Conservation (phyloP, 2,797 vertebrate species). For the Amblyraja radiata region DNA sequence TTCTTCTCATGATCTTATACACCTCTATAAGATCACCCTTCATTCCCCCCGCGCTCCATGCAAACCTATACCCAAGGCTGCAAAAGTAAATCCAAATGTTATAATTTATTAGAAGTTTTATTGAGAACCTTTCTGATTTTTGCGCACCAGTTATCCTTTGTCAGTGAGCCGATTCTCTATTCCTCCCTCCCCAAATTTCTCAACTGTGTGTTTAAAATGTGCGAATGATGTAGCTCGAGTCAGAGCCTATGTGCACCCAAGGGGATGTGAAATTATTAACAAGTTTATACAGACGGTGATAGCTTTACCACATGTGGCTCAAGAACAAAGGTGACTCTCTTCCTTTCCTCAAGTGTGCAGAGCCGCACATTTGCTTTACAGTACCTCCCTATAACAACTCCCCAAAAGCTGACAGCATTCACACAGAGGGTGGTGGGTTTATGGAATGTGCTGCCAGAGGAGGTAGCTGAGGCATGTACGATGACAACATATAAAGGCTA, state of each 20-base stretch:
- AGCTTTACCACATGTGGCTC: background rate
- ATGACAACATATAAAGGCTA: no score
- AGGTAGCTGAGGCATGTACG: no score
- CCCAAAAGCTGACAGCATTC: background rate
- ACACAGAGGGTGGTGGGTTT: no score
- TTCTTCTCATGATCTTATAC: no score
- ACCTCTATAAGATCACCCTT: no score
- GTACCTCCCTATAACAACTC: background rate
- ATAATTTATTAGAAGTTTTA: background rate
- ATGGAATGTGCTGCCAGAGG: no score
- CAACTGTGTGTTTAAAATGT: background rate
- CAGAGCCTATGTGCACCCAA: background rate
- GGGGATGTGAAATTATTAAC: background rate
- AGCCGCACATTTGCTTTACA: background rate
- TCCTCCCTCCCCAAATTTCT: background rate
- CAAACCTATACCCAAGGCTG: background rate
- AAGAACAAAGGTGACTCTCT: background rate
- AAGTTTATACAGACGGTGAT: background rate
- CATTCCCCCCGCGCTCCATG: no score
- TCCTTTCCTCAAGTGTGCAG: background rate
- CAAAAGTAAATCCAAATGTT: background rate
- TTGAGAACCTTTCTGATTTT: background rate
- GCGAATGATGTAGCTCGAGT: background rate
- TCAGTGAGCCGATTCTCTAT: background rate
- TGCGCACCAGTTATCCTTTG: background rate